Evolutionary conservation across 2,888 invertebrate species (phyloP).

Genomic region (Phalera bucephala): DNA sequence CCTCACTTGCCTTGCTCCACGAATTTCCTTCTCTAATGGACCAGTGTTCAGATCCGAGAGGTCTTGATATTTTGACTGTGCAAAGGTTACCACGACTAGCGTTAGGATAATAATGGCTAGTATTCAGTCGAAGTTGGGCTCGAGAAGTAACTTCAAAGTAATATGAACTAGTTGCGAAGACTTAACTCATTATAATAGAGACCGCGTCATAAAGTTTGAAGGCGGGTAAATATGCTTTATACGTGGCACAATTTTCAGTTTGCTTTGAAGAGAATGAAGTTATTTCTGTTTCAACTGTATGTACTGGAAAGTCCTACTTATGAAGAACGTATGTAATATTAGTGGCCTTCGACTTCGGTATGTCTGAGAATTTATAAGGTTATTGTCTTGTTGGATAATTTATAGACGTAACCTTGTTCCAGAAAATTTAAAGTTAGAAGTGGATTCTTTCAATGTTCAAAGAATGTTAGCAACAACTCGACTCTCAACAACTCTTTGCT

Average conservation of each 20-base stretch:
- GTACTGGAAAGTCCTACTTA: too few relatives aligned
- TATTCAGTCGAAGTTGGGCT: conserved; percentile 38
- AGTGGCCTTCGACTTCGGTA: too few relatives aligned
- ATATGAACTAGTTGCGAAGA: conserved; percentile 40
- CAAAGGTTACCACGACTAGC: conserved; percentile 38
- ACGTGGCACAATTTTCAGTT: conserved; percentile 19
- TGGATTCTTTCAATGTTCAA: too few relatives aligned
- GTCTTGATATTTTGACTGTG: conserved; percentile 30
- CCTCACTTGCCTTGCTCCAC: too few relatives aligned
- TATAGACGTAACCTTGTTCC: too few relatives aligned
- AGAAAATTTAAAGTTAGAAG: too few relatives aligned
- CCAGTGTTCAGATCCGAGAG: conserved; percentile 10
- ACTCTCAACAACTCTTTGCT: too few relatives aligned
- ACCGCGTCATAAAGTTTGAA: conserved; percentile 23
- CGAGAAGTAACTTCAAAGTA: conserved; percentile 32
- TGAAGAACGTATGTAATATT: too few relatives aligned
- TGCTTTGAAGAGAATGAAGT: conserved; percentile 6
- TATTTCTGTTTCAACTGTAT: not conserved
- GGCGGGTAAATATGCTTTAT: conserved; percentile 24
- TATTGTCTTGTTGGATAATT: too few relatives aligned
- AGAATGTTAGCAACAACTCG: too few relatives aligned
- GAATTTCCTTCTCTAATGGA: too few relatives aligned
- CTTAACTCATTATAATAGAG: conserved; percentile 45
- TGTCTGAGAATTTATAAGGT: too few relatives aligned
- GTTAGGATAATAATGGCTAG: conserved; percentile 52